Base-by-base conservation (phyloP, 2,797 vertebrate species). In the Champsocephalus esox region DNA sequence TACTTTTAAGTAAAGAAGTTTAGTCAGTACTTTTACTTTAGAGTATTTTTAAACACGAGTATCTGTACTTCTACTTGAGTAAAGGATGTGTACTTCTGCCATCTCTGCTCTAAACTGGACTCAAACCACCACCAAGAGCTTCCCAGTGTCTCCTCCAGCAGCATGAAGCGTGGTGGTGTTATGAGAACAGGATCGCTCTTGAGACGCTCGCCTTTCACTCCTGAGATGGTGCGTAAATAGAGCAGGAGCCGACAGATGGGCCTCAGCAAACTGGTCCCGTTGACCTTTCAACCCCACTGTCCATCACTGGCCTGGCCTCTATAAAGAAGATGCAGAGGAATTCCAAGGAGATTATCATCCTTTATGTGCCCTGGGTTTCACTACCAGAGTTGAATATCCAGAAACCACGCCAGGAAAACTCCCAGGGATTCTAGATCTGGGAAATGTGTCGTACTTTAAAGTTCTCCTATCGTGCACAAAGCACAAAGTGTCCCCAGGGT, bases 261-360 rank as follows among this genome's bases (percentile, higher is more conserved):
- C 93, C 92, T 95, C 90, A 87, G 92, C 93, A 95, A 94, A 95
- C 93, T 90, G 89, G 87, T 90, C 89, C 91, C 80, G 87, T 92
- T 94, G 93, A 95, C 94, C 95, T 93, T 83, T 91, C 85, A 91
- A 94, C 93, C 93, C 93, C 91, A 92, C 92, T 94, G 94, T 93
- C 94, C 93, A 80, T 88, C 84, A 52, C 85, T 86, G 85, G 79
- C 85, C 87, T 82, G 69, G 74, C 85, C 87, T 86, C 76, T 89
- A 86, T 83, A 87, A 28, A 92, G 90, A 92, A 90, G 88, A 88
- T 83, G 91, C 88, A 54, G 86, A 64, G 89, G 89, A 92, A 94
- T 94, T 93, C 92, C 92, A 89, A 87, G 85, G 85, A 94, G 92
- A 93, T 94, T 94, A 94, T 91, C 88, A 92, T 93, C 92, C 87